Evolutionary conservation across 2,113 vertebrate genomes (phyloP).

Genomic region (Nematolebias whitei): DNA sequence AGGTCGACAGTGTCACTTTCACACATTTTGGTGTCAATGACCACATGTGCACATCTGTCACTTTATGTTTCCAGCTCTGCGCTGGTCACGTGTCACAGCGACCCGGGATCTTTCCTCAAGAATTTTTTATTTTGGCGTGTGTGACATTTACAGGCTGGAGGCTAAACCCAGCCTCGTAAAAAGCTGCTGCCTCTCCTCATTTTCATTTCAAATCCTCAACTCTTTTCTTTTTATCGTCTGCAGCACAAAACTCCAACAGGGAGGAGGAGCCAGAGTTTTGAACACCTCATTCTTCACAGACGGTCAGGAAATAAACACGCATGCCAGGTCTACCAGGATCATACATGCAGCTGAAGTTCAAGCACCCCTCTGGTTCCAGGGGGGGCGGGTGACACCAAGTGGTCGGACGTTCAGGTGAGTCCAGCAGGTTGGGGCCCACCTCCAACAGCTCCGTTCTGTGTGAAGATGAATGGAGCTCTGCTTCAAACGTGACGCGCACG

Average conservation of each 20-base stretch:
- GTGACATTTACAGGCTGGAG: constrained; percentile 73
- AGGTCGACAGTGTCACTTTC: background rate
- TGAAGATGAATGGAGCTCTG: constrained; percentile 11
- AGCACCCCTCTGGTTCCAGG: too few relatives aligned
- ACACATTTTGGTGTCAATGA: background rate
- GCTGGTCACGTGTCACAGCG: constrained; percentile 14
- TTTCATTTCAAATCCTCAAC: constrained; percentile 63
- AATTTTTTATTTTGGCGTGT: constrained; percentile 78
- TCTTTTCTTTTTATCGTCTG: constrained; percentile 55
- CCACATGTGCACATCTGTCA: too few relatives aligned
- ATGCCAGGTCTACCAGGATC: constrained; percentile 24
- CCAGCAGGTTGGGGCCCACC: constrained; percentile 51
- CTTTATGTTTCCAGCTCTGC: too few relatives aligned
- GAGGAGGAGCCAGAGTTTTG: constrained; percentile 46
- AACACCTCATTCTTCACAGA: too few relatives aligned
- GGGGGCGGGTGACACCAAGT: too few relatives aligned
- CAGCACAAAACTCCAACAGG: constrained; percentile 51
- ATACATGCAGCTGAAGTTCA: constrained; percentile 59
- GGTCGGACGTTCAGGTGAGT: too few relatives aligned
- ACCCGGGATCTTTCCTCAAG: constrained; percentile 55
- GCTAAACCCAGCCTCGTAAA: constrained; percentile 60
- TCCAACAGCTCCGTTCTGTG: constrained; percentile 34
- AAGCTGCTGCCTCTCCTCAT: constrained; percentile 20
- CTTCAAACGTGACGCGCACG: constrained; percentile 15
- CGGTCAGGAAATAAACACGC: constrained; percentile 64